These are phyloP conservation scores for Eira barbara DNA, from an alignment of 2,113 vertebrate species.

Conservation along the genomic window DNA sequence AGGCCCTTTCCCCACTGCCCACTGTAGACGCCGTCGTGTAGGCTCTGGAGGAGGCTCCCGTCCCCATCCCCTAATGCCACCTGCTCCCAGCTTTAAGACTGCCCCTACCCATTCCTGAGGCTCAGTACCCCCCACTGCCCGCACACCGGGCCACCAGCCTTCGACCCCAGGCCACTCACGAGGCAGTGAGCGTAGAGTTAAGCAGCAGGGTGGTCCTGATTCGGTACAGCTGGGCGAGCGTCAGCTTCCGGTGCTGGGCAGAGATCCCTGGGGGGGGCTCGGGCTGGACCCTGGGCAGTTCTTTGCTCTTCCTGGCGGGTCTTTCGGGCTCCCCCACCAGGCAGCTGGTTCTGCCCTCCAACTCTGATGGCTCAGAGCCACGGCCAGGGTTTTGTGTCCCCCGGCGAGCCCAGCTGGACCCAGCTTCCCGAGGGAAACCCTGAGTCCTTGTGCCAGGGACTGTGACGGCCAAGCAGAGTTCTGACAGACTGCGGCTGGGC, in stretches of 20 bases:
- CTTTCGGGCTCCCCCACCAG: background rate
- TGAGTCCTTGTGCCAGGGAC: conserved; percentile 36
- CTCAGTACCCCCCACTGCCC: background rate
- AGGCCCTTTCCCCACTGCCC: background rate
- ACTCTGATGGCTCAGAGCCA: conserved; percentile 67
- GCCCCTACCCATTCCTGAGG: background rate
- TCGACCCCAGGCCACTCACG: conserved; percentile 84
- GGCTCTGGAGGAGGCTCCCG: background rate
- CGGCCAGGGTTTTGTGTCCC: background rate
- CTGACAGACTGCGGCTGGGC: conserved; percentile 88
- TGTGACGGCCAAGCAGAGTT: conserved; percentile 78
- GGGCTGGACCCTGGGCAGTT: conserved; percentile 68
- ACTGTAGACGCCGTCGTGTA: fast-evolving
- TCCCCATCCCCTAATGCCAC: background rate
- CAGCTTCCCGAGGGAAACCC: background rate
- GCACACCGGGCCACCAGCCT: background rate
- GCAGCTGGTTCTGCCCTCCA: background rate
- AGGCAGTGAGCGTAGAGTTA: conserved; percentile 96
- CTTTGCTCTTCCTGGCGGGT: background rate
- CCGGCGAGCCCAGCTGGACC: background rate
- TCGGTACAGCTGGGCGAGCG: conserved; percentile 91
- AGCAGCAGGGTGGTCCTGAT: conserved; percentile 95
- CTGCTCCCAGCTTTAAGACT: background rate
- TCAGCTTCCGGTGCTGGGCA: conserved; percentile 93
- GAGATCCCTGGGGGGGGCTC: conserved; percentile 70